Percentiles rank a stretch among this genome's conserved stretches.
phyloP scores from a whole-genome alignment of 2,797 vertebrate species.

The Enteromius mattozi region DNA sequence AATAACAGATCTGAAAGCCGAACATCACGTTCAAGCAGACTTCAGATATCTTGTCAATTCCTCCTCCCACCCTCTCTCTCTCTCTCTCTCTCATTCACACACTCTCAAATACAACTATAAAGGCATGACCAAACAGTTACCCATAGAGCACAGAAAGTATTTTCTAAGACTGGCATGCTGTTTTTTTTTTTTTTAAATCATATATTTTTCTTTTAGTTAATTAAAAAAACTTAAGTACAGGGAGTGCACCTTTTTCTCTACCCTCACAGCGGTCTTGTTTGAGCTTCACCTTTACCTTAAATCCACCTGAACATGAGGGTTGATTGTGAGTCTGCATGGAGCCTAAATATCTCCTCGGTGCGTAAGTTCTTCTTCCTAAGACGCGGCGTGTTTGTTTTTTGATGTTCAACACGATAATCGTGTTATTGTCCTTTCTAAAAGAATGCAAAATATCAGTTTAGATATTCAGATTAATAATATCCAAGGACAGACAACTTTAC shows the following conservation, averaged over 20 bases:
- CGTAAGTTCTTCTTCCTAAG: slow-evolving; percentile 6
- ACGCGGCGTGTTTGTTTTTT: background rate
- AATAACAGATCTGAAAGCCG: background rate
- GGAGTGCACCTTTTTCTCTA: slow-evolving; percentile 62
- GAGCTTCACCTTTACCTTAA: slow-evolving; percentile 73
- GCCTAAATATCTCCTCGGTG: slow-evolving; percentile 3
- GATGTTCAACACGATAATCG: background rate
- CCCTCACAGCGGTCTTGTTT: slow-evolving; percentile 66
- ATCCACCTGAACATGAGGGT: slow-evolving; percentile 68
- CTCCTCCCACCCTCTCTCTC: background rate
- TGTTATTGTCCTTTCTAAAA: background rate
- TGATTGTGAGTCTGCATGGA: slow-evolving; percentile 51
- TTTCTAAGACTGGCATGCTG: background rate
- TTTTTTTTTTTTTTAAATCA: background rate
- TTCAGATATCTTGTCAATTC: background rate
- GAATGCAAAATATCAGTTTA: background rate
- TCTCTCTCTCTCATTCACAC: background rate
- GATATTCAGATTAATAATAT: background rate
- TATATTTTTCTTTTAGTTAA: background rate
- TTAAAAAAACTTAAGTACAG: slow-evolving; percentile 68
- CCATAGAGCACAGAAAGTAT: background rate
- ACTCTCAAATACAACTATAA: background rate
- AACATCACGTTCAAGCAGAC: background rate
- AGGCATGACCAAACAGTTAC: background rate
- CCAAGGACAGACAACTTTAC: background rate